These are phyloP conservation scores for Leptoteleia sp. DNA, from an alignment of 1,140 invertebrate species.

Conservation along the genomic window DNA sequence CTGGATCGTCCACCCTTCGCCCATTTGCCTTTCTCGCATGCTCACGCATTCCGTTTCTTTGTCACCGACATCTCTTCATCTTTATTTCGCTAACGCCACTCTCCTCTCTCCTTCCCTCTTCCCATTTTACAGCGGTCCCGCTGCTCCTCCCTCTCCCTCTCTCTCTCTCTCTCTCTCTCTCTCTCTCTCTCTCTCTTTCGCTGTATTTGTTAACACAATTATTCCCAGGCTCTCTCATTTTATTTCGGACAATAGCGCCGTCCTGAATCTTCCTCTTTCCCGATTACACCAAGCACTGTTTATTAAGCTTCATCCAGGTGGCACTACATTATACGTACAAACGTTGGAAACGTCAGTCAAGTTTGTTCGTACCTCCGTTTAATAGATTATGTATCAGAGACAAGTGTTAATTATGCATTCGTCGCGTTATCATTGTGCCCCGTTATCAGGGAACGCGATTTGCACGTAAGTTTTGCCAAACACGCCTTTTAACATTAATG, in stretches of 20 bases:
- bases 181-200: conserved; percentile 29
- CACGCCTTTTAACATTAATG: conserved; percentile 25
- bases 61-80: conserved; percentile 12
- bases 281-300: conserved; percentile 55
- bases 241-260: conserved; percentile 61
- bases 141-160: conserved; percentile 9
- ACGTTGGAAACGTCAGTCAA: conserved; percentile 47
- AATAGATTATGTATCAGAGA: conserved; percentile 58
- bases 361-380: conserved; percentile 56
- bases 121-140: no score
- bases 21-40: conserved; percentile 46
- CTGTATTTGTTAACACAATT: conserved; percentile 57
- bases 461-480: conserved; percentile 40
- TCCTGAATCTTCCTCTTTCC: conserved; percentile 50
- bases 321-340: conserved; percentile 47
- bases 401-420: conserved; percentile 52
- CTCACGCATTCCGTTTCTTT: conserved; percentile 44
- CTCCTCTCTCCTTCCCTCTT: background rate
- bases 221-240: conserved; percentile 49
- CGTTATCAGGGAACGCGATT: conserved; percentile 37
- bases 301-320: conserved; percentile 50
- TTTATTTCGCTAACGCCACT: conserved; percentile 6
- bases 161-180: conserved; percentile 29
- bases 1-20: conserved; percentile 41
- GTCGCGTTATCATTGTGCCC: conserved; percentile 45